Conservation (phyloP, 2,888 invertebrate genomes). For the Rhamnusium bicolor region DNA sequence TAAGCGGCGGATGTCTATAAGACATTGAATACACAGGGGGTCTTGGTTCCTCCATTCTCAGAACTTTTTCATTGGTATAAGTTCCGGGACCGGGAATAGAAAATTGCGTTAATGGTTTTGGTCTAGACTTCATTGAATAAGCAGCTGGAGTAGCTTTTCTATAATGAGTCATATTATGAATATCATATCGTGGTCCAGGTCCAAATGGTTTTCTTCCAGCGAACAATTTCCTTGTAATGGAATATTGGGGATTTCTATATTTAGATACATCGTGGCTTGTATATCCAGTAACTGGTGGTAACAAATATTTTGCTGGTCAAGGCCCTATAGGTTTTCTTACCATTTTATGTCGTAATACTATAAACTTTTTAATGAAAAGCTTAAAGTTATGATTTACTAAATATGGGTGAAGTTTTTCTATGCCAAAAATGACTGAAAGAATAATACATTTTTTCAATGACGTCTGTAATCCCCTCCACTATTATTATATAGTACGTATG, state of each 20-base stretch:
- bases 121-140: slow-evolving; percentile 67
- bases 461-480: too few species aligned
- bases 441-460: too few species aligned
- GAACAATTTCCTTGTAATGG: slow-evolving; percentile 72
- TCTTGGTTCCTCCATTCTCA: slow-evolving; percentile 72
- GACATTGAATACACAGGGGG: slow-evolving; percentile 77
- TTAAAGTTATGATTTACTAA: not conserved
- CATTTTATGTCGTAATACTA: not conserved
- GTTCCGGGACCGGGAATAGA: slow-evolving; percentile 78
- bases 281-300: slow-evolving; percentile 78
- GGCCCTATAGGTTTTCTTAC: slow-evolving; percentile 72
- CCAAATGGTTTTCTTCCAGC: slow-evolving; percentile 56
- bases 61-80: slow-evolving; percentile 76
- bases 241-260: slow-evolving; percentile 77
- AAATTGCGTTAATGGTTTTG: slow-evolving; percentile 58
- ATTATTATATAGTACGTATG: too few species aligned
- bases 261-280: slow-evolving; percentile 77
- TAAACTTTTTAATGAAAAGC: not conserved
- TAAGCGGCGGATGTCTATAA: slow-evolving; percentile 65
- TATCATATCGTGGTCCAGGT: slow-evolving; percentile 72
- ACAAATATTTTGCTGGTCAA: slow-evolving; percentile 78
- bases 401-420: too few species aligned
- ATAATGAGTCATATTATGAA: slow-evolving; percentile 71
- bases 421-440: too few species aligned
- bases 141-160: slow-evolving; percentile 73